Conservation (phyloP, 2,797 vertebrate species). For the Vultur gryphus region DNA sequence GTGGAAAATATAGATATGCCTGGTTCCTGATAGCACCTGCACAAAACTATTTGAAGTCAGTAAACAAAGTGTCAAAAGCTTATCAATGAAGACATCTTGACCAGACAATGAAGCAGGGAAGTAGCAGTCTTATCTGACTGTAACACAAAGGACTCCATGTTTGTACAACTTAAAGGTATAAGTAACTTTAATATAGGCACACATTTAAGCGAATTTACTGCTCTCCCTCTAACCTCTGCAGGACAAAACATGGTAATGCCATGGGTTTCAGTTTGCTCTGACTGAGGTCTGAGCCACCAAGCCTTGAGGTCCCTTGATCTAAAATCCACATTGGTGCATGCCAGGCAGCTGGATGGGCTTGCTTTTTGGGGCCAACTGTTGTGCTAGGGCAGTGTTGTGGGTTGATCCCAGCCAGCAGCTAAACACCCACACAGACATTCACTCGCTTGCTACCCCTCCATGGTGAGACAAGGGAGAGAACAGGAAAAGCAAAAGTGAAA, state of each 20-base stretch:
- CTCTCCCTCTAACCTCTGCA: neutral
- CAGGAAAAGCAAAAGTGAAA: neutral
- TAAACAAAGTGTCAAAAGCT: neutral
- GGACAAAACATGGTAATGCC: neutral
- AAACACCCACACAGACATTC: neutral
- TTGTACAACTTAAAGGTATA: neutral
- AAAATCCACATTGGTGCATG: neutral
- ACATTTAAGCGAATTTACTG: neutral
- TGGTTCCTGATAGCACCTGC: neutral
- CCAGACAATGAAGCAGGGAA: neutral
- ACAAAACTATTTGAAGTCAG: neutral
- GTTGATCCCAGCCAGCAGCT: neutral
- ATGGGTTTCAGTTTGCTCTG: neutral
- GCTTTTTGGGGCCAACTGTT: neutral
- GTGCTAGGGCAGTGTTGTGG: neutral
- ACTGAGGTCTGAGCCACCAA: neutral
- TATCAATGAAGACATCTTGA: neutral
- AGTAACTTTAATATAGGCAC: neutral
- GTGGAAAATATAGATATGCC: neutral
- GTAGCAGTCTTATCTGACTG: neutral
- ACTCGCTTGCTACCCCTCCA: neutral
- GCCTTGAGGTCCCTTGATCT: neutral
- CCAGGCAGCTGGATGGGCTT: neutral
- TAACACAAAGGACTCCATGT: neutral
- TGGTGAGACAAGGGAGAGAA: fast-evolving